Evolutionary conservation across 2,113 vertebrate genomes (phyloP), one percentile per base, ranked within the genome.

Genomic region (Eurystomus gularis): DNA sequence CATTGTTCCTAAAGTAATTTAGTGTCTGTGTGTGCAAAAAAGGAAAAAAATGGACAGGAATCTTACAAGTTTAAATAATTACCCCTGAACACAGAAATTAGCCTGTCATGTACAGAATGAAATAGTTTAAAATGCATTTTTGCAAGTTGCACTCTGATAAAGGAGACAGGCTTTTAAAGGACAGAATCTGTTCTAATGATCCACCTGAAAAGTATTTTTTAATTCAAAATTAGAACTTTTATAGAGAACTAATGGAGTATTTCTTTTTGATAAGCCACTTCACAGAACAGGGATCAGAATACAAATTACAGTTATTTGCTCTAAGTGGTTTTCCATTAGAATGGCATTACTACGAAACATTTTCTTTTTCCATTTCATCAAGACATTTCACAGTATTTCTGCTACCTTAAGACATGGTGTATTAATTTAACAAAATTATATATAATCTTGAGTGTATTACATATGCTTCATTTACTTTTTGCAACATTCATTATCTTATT

Each of bases 241-340:
- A 86, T 81, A 86, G 37, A 90, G 72, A 94, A 93, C 94, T 94
- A 96, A 96, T 97, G 90, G 94, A 93, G 75, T 96, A 96, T 92
- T 97, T 94, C 93, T 96, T 97, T 96, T 93, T 95, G 96, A 96
- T 96, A 96, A 97, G 72, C 82, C 90, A 89, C 91, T 97, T 96
- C 96, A 96, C 83, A 93, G 93, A 96, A 94, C 49, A 95, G 33
- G 86, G 95, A 96, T 97, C 96, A 92, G 93, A 96, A 95, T 92
- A 94, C 82, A 97, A 97, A 97, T 97, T 96, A 97, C 93, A 94
- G 96, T 96, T 97, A 97, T 97, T 97, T 97, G 79, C 86, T 96
- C 57, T 96, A 97, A 97, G 94, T 96, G 96, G 94, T 96, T 97
- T 96, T 97, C 97, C 93, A 96, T 96, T 96, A 97, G 93, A 93